Evolutionary conservation across 2,113 vertebrate species (phyloP).

Genomic region (Gopherus evgoodei): DNA sequence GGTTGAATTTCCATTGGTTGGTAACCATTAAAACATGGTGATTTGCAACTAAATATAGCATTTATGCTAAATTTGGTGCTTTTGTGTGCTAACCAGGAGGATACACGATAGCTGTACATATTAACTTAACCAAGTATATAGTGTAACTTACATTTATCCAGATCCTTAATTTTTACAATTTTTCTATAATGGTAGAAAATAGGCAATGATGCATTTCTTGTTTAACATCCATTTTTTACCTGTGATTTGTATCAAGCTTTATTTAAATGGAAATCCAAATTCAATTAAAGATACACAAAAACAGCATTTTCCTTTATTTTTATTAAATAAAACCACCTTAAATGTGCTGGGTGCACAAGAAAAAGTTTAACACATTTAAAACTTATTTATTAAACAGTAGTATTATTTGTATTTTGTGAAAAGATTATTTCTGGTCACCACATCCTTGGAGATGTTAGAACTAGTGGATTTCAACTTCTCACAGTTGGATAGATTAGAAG

Average conservation of each 20-base stretch:
- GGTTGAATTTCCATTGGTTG: no score
- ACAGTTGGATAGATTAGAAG: neutral
- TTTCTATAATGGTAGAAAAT: neutral
- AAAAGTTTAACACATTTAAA: neutral
- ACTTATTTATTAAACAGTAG: neutral
- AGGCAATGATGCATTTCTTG: neutral
- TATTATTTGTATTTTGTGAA: neutral
- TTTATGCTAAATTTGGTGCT: no score
- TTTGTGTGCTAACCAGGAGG: no score
- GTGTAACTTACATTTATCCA: no score
- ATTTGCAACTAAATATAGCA: no score
- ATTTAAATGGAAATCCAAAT: neutral
- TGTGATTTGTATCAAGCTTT: neutral
- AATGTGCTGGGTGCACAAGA: neutral
- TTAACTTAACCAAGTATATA: no score
- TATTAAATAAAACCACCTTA: neutral
- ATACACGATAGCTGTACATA: no score
- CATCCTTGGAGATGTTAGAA: neutral
- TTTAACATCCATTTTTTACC: neutral
- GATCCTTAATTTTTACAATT: no score
- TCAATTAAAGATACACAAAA: neutral
- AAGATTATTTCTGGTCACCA: neutral
- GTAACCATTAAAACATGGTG: no score
- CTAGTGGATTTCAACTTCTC: neutral
- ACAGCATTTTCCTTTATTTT: neutral